Conservation (phyloP, 2,797 vertebrate genomes). For the Sorex maritimensis region DNA sequence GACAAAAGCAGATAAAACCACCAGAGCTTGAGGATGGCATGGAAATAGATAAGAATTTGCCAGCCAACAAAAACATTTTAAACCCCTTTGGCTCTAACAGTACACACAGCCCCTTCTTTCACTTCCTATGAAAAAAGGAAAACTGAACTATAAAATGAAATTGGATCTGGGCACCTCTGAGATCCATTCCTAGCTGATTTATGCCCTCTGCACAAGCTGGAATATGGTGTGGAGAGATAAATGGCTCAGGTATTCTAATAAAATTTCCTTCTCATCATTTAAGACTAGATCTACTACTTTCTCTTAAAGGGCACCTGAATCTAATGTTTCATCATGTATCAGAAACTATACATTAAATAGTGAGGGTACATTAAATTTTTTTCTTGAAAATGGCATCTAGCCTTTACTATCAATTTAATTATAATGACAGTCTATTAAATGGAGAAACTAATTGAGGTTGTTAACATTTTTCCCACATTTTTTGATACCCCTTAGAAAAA, state of each 20-base stretch:
- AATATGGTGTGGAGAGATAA: conserved; percentile 76
- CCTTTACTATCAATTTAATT: conserved; percentile 79
- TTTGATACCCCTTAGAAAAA: background rate
- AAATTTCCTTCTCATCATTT: conserved; percentile 76
- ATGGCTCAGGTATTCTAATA: conserved; percentile 77
- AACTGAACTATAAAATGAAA: conserved; percentile 83
- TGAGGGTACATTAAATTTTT: conserved; percentile 78
- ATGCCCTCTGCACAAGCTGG: conserved; percentile 59
- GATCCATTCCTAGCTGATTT: conserved; percentile 80
- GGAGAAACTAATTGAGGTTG: conserved; percentile 61
- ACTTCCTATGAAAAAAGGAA: conserved; percentile 64
- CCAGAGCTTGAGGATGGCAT: background rate
- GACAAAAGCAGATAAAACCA: too few relatives aligned
- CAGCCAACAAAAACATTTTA: conserved; percentile 73
- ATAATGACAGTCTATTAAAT: conserved; percentile 78
- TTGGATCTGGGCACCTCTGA: conserved; percentile 77
- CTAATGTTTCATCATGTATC: conserved; percentile 57
- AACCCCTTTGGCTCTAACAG: conserved; percentile 63
- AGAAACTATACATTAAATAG: conserved; percentile 10
- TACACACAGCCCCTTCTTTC: conserved; percentile 65
- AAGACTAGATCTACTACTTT: conserved; percentile 61
- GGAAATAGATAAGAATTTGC: conserved; percentile 64
- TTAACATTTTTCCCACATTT: conserved; percentile 64
- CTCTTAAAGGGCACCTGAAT: conserved; percentile 68
- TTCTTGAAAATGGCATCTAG: conserved; percentile 80